Evolutionary conservation across 92 coral and sea anemone genomes (phyloP).

Genomic region (Porites rus): DNA sequence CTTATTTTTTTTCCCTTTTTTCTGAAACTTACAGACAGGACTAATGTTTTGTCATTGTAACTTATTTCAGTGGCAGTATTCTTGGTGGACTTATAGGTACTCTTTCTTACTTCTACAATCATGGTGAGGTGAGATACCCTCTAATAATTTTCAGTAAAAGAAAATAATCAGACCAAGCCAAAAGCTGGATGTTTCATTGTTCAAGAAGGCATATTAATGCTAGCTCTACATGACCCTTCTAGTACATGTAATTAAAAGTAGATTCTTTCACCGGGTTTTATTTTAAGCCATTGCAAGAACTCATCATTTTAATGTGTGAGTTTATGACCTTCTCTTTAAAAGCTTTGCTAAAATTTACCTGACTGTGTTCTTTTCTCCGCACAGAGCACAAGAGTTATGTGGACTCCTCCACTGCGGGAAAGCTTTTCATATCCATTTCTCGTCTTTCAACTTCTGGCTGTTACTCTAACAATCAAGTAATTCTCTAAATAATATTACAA

Average conservation of each 20-base stretch:
- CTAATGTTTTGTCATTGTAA: neutral
- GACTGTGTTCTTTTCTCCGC: neutral
- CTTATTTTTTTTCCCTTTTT: no score
- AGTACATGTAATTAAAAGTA: no score
- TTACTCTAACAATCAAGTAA: conserved; percentile 82
- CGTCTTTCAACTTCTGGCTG: conserved; percentile 86
- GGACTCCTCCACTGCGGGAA: conserved; percentile 99
- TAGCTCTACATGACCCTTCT: no score
- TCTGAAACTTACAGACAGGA: no score
- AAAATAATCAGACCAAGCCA: no score
- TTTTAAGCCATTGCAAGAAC: no score
- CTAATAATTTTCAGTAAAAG: neutral
- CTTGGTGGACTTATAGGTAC: conserved; percentile 96
- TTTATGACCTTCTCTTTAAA: no score
- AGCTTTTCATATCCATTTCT: conserved; percentile 98
- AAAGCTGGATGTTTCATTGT: no score
- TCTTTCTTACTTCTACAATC: conserved; percentile 90
- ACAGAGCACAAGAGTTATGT: conserved; percentile 97
- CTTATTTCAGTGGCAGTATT: conserved; percentile 84
- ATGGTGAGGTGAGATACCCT: conserved; percentile 85
- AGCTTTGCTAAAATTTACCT: no score
- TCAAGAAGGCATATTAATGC: neutral
- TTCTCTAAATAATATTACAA: no score
- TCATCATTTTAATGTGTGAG: no score
- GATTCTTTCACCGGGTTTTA: no score